Conservation (phyloP, 2,113 vertebrate genomes). For the Brienomyrus longianalis region DNA sequence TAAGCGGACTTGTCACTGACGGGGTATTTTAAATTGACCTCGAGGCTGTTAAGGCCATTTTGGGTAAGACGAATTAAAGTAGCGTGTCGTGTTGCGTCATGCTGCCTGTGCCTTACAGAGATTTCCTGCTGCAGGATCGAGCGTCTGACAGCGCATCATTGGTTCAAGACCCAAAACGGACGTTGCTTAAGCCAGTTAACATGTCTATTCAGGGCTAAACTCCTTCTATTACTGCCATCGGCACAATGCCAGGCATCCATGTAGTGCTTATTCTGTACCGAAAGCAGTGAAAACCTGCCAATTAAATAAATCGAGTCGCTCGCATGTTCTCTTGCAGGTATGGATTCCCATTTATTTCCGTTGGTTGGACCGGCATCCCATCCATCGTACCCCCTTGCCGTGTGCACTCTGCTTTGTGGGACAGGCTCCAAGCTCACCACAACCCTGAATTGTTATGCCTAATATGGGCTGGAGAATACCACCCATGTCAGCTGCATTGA, state of each 20-base stretch:
- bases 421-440: neutral
- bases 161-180: neutral
- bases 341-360: neutral
- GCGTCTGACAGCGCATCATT: neutral
- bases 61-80: neutral
- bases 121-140: neutral
- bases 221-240: neutral
- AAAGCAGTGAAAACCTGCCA: neutral
- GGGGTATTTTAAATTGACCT: neutral
- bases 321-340: neutral
- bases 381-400: neutral
- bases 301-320: neutral
- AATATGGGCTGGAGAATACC: neutral
- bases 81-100: neutral
- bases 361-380: neutral
- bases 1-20: neutral
- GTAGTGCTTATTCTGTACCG: neutral
- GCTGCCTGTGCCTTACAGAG: neutral
- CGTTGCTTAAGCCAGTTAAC: neutral
- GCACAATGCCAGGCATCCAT: neutral
- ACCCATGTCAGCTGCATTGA: neutral
- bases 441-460: neutral
- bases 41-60: neutral
- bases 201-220: neutral
- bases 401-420: neutral